Evolutionary conservation across 2,888 invertebrate genomes (phyloP).

Genomic region (Microplitis deprimator): DNA sequence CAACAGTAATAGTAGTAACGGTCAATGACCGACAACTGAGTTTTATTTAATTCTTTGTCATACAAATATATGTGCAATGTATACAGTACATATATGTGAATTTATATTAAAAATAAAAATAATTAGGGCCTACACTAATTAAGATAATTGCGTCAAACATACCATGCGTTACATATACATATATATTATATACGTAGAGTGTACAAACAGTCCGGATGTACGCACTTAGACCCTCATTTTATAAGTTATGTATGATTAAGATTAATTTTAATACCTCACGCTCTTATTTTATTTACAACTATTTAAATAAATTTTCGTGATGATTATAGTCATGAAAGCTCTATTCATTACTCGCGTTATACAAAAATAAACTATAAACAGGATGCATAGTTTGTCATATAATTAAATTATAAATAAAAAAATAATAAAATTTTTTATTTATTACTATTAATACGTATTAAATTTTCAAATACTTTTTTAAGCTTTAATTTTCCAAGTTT

Average conservation of each 20-base stretch:
- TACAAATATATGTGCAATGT: constrained; percentile 21
- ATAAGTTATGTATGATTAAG: neutral
- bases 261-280: constrained; percentile 1
- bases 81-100: neutral
- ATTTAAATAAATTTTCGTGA: neutral
- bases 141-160: constrained; percentile 58
- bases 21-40: neutral
- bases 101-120: constrained; percentile 43
- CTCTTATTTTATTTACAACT: neutral
- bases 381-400: neutral
- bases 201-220: constrained; percentile 60
- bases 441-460: too few relatives aligned
- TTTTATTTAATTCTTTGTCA: neutral
- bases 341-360: neutral
- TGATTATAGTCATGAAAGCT: neutral
- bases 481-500: neutral
- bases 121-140: constrained; percentile 64
- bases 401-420: neutral
- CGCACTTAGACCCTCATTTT: constrained; percentile 58
- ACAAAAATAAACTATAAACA: neutral
- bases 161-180: constrained; percentile 45
- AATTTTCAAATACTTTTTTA: too few relatives aligned
- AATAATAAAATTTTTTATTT: too few relatives aligned
- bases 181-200: neutral
- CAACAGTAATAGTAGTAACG: neutral